Base-by-base conservation (phyloP, 2,888 invertebrate genomes). In the Torymus auratus region DNA sequence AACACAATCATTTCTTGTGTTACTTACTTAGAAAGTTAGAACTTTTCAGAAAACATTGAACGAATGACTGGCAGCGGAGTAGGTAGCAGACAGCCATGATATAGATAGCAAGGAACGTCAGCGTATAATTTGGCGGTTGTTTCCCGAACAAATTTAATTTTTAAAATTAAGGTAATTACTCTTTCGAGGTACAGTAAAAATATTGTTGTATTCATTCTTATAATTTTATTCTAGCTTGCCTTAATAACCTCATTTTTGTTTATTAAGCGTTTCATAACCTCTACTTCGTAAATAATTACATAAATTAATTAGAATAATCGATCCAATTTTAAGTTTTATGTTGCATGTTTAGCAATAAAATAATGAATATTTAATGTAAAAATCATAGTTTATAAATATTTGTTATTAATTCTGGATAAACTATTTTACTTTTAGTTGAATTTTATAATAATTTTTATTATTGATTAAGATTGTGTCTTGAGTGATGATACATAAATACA, bases 241-340 rank as follows among this genome's bases (percentile, higher is more conserved):
- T 28, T 14, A 64, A 55, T 7, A n/a, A 55, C 15, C 0, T 50
- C 0, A 10, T 17, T 17, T 4, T 17, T 65, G 50, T 55, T 55
- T 50, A 41, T 23, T 70, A 58, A 55, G 20, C 53, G 20, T 41
- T 60, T 56, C 55, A 78, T 81, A 81, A 81, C 81, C 81, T 82
- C 3, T 71, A 74, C 12, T 20, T 28, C 12, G 3, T 56, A 61
- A 64, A 74, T 74, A 78, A 75, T 82, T 65, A 61, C 53, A 75
- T 82, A 78, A 82, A 82, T 82, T 78, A 82, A 82, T 82, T 82
- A 82, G 58, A 13, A 14, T 62, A 55, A 78, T 75, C 61, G 75
- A 82, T 75, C 14, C n/a, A 28, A 70, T 69, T 69, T 62, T 41
- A 41, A 17, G 15, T 62, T 41, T 41, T 7, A 7, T 41, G 7